A percentile compares a stretch with the other conserved stretches of the same genome.
Conservation (phyloP, 2,888 invertebrate genomes). For the Archaeoteleia sp. region DNA sequence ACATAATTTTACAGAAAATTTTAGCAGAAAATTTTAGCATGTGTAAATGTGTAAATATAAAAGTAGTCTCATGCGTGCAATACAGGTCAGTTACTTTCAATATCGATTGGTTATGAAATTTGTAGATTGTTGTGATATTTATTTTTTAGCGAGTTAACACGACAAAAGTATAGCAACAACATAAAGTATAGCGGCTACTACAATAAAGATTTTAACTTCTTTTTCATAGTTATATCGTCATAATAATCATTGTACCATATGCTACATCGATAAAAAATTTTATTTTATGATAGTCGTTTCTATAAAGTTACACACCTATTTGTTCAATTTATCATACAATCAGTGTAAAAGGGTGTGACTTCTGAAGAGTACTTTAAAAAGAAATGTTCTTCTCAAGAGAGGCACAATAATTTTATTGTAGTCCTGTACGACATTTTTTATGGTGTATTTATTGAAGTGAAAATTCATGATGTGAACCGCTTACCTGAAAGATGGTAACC, state of each 20-base stretch:
- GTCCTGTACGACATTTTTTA: neutral
- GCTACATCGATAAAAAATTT: constrained; percentile 21
- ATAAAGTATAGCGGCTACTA: neutral
- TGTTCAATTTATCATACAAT: neutral
- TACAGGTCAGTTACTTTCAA: constrained; percentile 5
- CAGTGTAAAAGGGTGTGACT: neutral
- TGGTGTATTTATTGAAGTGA: constrained; percentile 3
- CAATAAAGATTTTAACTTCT: constrained; percentile 29
- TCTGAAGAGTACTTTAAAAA: neutral
- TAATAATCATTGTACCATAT: constrained; percentile 20
- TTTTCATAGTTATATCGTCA: constrained; percentile 5
- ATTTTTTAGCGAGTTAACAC: constrained; percentile 42
- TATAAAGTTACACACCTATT: neutral
- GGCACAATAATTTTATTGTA: neutral
- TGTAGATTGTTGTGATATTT: neutral
- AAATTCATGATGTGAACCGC: constrained; percentile 71
- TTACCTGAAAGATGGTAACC: constrained; percentile 86
- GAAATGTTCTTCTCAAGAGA: too few species aligned
- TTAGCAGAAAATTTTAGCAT: constrained; percentile 1
- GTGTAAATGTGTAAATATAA: neutral
- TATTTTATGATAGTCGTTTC: neutral
- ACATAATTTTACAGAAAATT: neutral
- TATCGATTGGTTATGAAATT: neutral
- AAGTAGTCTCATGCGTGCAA: neutral
- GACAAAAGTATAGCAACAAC: constrained; percentile 34